A percentile compares a stretch with the other conserved stretches of the same genome.
Conservation (phyloP, 64 coral and sea anemone species). For the Porites australiensis region DNA sequence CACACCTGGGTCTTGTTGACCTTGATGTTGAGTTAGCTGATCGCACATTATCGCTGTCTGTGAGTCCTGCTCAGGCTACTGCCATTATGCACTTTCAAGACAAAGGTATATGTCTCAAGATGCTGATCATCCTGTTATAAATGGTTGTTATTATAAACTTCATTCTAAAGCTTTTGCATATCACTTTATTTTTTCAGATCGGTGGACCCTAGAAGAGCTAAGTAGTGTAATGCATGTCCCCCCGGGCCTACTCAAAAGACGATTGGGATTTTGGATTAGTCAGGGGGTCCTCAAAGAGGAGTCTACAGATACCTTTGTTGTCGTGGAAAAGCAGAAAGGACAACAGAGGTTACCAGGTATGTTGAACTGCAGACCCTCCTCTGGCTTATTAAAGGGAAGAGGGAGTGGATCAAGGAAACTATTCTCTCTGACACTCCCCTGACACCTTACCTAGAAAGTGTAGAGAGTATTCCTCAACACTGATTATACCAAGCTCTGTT, state of each 20-base stretch:
- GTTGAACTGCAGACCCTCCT: not conserved
- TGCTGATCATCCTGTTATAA: too few species aligned
- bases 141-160: too few species aligned
- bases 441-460: too few species aligned
- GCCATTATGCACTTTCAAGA: constrained; percentile 98
- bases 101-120: constrained; percentile 65
- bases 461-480: too few species aligned
- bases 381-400: too few species aligned
- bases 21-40: constrained; percentile 95
- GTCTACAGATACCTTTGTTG: constrained; percentile 80
- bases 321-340: constrained; percentile 90
- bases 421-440: too few species aligned
- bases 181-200: constrained; percentile 54
- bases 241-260: constrained; percentile 72
- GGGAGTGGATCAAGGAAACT: too few species aligned
- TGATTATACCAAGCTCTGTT: too few species aligned
- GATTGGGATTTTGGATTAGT: constrained; percentile 94
- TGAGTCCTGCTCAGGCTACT: constrained; percentile 89
- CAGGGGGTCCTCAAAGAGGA: constrained; percentile 96
- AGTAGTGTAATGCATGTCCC: constrained; percentile 88
- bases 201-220: constrained; percentile 92
- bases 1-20: constrained; percentile 92
- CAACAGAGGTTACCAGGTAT: constrained; percentile 34
- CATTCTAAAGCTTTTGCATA: not conserved
- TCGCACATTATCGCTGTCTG: constrained; percentile 84